Base-by-base conservation (phyloP, 1,140 invertebrate genomes). In the Macrobrachium rosenbergii region DNA sequence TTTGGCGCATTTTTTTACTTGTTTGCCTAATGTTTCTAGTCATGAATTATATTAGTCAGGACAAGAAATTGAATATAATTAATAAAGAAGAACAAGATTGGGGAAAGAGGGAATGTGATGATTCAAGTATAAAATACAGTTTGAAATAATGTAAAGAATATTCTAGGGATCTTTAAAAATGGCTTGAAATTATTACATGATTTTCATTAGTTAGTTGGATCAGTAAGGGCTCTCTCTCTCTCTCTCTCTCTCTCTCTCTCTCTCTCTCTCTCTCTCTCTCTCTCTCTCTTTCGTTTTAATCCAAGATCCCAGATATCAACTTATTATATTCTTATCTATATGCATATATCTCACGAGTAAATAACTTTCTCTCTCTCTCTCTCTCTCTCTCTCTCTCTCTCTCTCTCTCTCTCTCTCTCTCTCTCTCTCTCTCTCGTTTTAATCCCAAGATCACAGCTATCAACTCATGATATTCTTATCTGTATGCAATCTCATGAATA, bases 171-270 rank as follows among this genome's bases (percentile, higher is more conserved):
- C n/a, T n/a, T n/a, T n/a, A n/a, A n/a, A n/a, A n/a, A n/a, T n/a
- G n/a, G n/a, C n/a, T n/a, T n/a, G n/a, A n/a, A n/a, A n/a, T n/a
- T n/a, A n/a, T n/a, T n/a, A n/a, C n/a, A n/a, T 37, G 0, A 52
- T 52, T 52, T 52, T 52, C 52, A 52, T 52, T 52, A 10, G 45
- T 5, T 5, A 52, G 52, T 52, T 52, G 52, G 28, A 43, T 63
- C 17, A 19, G 17, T 63, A 43, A 28, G 45, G 37, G 63, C 79
- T 67, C 62, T 81, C 62, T 67, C 62, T 37, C 79, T 67, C 62
- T 81, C 62, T 67, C 62, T 37, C 58, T 76, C 45, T 60, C 67
- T 62, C 45, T 82, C 63, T 69, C 80, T 52, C 45, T 69, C 59
- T 64, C 45, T 52, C 43, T 67, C 62, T 62, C 23, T 21, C 62